Base-by-base conservation (phyloP, 2,113 vertebrate species). In the Cacatua alba region DNA sequence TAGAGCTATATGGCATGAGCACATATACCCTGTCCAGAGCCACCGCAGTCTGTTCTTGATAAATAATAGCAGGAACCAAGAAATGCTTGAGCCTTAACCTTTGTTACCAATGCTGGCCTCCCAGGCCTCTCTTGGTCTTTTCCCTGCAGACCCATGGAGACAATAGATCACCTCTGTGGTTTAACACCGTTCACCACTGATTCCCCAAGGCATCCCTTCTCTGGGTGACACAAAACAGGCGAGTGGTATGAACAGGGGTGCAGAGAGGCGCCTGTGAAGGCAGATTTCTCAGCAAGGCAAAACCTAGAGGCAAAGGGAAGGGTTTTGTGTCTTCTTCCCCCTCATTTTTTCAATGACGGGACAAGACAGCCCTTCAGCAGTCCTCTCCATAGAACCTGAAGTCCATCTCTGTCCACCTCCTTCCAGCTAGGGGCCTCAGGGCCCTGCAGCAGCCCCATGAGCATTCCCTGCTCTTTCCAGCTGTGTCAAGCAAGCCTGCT, bases 161-260 rank as follows among this genome's bases (percentile, higher is more conserved):
- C 44, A 68, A 80, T 9, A 59, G 10, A 64, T 53, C 35, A 63
- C 26, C 23, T 87, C 43, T 8, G 3, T 35, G 49, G n/a, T 74
- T 1, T 3, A 4, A 78, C 20, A 53, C 3, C 23, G 17, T 87
- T 90, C 37, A 68, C 35, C 57, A 17, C 31, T 70, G 39, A n/a
- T 83, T 77, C 44, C 33, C 26, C 20, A 68, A 18, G 76, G 76
- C 6, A 5, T 53, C 7, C 29, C 63, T 35, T 49, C 53, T 39
- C 57, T 43, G 29, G 41, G 18, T 69, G 49, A 74, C 19, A 44
- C 0, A 1, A 53, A 79, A 75, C 0, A 6, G 33, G 15, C 2
- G 1, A 41, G 35, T 6, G 2, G 6, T 33, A 13, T 19, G 13
- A 82, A 57, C 46, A 71, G 31, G 14, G 21, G 10, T 31, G 63